Conservation (phyloP, 1,140 invertebrate species). For the Araneus ventricosus region DNA sequence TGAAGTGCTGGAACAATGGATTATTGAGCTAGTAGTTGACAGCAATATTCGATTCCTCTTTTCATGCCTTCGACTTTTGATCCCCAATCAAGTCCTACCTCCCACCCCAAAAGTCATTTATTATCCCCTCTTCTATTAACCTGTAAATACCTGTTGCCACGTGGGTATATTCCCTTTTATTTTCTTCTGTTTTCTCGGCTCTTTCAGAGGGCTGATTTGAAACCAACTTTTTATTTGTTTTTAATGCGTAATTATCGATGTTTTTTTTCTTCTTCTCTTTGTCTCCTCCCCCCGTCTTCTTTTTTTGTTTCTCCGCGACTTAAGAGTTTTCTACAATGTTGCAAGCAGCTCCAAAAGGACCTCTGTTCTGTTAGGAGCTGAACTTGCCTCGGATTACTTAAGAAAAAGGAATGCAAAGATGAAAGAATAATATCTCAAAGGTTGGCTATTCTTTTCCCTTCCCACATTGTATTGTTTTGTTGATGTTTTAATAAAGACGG, state of each 20-base stretch:
- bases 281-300: no score
- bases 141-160: conserved; percentile 9
- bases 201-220: not conserved
- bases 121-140: not conserved
- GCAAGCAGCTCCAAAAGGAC: not conserved
- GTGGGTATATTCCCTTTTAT: not conserved
- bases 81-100: not conserved
- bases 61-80: not conserved
- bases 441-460: no score
- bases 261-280: not conserved
- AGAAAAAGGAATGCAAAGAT: not conserved
- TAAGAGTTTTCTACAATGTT: not conserved
- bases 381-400: not conserved
- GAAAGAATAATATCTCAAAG: not conserved
- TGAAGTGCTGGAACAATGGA: not conserved
- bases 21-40: conserved; percentile 8
- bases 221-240: conserved; percentile 52
- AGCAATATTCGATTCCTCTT: conserved; percentile 6
- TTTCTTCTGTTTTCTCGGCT: not conserved
- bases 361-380: not conserved
- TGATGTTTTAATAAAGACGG: no score
- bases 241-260: conserved; percentile 50
- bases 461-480: no score
- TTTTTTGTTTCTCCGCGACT: not conserved
- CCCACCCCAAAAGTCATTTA: not conserved